These are phyloP conservation scores for Hippopotamyrus pictus DNA, from an alignment of 2,797 vertebrate genomes.

Conservation along the genomic window DNA sequence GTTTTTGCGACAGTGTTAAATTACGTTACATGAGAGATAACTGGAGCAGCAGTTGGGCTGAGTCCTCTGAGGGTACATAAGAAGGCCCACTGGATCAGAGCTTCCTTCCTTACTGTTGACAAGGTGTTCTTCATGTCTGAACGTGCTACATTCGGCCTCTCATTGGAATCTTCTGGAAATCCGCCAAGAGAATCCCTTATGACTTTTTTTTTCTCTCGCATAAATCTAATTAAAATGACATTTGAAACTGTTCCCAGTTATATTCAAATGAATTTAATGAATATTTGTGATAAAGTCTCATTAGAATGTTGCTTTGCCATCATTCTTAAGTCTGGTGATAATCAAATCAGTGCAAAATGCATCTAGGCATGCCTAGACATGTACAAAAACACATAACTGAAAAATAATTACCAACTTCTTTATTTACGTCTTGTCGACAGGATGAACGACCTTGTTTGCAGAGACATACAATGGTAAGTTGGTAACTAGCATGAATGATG, in stretches of 20 bases:
- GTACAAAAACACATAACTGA: neutral
- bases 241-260: conserved; percentile 3
- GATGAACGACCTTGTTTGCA: conserved; percentile 13
- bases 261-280: neutral
- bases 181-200: neutral
- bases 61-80: neutral
- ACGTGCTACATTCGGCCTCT: neutral
- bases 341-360: neutral
- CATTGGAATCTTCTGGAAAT: neutral
- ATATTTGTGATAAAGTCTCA: conserved; percentile 1
- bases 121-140: neutral
- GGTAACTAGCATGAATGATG: conserved; percentile 41
- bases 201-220: neutral
- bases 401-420: neutral
- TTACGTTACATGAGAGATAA: neutral
- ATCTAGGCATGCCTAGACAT: neutral
- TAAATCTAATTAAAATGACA: conserved; percentile 7
- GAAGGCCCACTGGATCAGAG: neutral
- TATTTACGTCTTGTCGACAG: neutral
- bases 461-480: conserved; percentile 19
- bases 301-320: neutral
- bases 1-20: neutral
- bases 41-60: neutral
- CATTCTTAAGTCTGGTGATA: neutral
- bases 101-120: neutral